phyloP scores from a whole-genome alignment of 2,113 vertebrate species.

The Pituophis catenifer region DNA sequence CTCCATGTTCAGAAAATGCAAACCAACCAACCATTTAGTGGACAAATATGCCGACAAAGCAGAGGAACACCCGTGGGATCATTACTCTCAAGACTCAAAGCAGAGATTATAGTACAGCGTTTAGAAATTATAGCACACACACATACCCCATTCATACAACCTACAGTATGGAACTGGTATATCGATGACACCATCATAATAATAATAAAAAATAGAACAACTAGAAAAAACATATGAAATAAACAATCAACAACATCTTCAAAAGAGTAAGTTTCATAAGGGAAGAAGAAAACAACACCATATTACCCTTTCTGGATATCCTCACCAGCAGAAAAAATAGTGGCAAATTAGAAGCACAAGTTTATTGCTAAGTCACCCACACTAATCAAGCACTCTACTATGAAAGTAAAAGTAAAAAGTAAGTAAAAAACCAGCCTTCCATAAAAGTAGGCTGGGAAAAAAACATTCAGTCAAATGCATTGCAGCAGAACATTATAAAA shows the following conservation, averaged over 20 bases:
- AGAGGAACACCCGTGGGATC: background rate
- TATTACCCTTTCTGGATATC: background rate
- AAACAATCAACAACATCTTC: background rate
- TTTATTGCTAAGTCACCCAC: background rate
- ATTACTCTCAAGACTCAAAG: background rate
- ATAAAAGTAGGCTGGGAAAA: background rate
- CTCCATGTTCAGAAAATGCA: background rate
- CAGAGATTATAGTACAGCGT: background rate
- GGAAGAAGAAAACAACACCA: background rate
- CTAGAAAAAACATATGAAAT: background rate
- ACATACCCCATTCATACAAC: background rate
- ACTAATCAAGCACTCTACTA: background rate
- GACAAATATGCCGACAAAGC: background rate
- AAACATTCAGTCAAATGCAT: background rate
- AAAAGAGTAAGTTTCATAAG: background rate
- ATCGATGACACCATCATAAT: background rate
- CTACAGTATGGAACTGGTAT: background rate
- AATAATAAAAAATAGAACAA: background rate
- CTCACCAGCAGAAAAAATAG: background rate
- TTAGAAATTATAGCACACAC: background rate
- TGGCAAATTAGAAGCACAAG: background rate
- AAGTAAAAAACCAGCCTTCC: background rate
- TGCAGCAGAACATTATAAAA: background rate
- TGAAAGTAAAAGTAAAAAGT: background rate
- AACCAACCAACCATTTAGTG: background rate